Evolutionary conservation across 2,797 vertebrate genomes (phyloP), one percentile per base, ranked within the genome.

Genomic region (Gymnoscopelus braueri): DNA sequence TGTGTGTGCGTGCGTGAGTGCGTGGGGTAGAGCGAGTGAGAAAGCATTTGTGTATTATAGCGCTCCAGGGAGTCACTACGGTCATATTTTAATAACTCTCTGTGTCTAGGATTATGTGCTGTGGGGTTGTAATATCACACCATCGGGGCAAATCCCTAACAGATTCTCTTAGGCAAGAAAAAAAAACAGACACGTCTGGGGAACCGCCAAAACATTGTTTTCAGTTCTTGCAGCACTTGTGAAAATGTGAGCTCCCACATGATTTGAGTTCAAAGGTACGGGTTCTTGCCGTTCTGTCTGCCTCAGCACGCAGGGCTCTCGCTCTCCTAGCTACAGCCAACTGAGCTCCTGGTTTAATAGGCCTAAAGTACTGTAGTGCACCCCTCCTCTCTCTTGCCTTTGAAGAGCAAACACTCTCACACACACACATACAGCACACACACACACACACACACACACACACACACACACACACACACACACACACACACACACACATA

Each of bases 51-150:
- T 54, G 44, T 68, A 56, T 74, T 89, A 90, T 82, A 84, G 65
- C 70, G 80, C 87, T 89, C 88, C 10, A 4, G 87, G 90, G 91
- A 90, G 83, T 80, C 79, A 79, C 88, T 91, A 91, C 86, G 90
- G 91, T 89, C 89, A 91, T 91, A 91, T 91, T 92, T 91, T 93
- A 93, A 93, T 92, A 93, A 91, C 86, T 86, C 74, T 64, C 83
- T 87, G 83, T 88, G 86, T 88, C 85, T 88, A 88, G 89, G 87
- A 91, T 92, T 89, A 92, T 91, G 87, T 92, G 86, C 90, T 86
- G 88, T 77, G 80, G 84, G 87, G 84, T 87, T 91, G 91, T 93
- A 93, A 92, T 87, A 91, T 90, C 87, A 90, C 84, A 91, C 79
- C 74, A 67, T 84, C 87, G 78, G 86, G 84, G 76, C 82, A 86